These are phyloP conservation scores for Heterochromis multidens DNA, from an alignment of 2,113 vertebrate species.

Conservation along the genomic window DNA sequence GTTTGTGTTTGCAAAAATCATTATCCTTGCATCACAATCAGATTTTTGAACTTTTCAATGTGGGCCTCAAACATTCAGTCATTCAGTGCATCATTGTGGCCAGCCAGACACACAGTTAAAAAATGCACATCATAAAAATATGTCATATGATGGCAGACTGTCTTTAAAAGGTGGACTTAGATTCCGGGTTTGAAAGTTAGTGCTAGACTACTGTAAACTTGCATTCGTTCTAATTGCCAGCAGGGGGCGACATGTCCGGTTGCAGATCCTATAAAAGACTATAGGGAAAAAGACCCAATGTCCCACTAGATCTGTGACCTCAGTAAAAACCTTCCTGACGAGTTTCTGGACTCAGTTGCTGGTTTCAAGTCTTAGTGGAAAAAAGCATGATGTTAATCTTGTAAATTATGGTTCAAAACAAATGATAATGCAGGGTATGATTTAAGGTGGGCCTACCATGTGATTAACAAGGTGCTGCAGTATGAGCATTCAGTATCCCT, in stretches of 20 bases:
- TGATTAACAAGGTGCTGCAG: neutral
- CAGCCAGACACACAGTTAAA: fast-evolving
- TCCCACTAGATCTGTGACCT: neutral
- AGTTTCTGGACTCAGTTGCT: neutral
- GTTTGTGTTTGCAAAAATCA: neutral
- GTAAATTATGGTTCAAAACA: neutral
- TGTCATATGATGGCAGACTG: neutral
- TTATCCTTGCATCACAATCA: fast-evolving
- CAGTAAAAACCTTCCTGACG: neutral
- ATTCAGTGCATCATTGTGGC: neutral
- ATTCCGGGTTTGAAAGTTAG: too few relatives aligned
- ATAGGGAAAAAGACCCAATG: too few relatives aligned
- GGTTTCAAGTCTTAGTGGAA: neutral
- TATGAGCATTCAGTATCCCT: neutral
- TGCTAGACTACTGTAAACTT: neutral
- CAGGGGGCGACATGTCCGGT: neutral
- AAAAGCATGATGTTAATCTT: fast-evolving
- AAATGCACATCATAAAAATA: neutral
- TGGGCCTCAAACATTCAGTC: neutral
- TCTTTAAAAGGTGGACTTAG: neutral
- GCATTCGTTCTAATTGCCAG: neutral
- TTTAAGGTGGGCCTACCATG: neutral
- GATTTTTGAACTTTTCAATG: neutral
- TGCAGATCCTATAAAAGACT: neutral
- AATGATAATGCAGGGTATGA: neutral